Conservation (phyloP, 2,888 invertebrate species). For the Himalopsyche kuldschensis region DNA sequence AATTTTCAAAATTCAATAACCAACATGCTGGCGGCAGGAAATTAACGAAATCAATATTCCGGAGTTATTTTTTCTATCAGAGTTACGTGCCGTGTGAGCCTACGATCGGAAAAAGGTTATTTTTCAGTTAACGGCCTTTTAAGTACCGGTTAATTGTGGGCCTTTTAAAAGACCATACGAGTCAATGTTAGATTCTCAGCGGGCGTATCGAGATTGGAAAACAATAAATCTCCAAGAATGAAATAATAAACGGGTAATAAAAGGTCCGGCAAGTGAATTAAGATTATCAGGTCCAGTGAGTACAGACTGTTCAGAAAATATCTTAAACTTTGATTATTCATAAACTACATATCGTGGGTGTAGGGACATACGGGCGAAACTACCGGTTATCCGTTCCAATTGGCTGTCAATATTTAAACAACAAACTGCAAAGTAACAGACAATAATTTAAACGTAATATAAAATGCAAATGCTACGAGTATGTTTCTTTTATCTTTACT, state of each 20-base stretch:
- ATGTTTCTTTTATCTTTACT: too few relatives aligned
- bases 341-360: too few relatives aligned
- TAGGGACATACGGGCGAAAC: too few relatives aligned
- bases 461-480: too few relatives aligned
- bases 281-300: background rate
- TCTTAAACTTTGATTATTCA: background rate
- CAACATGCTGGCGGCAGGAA: background rate
- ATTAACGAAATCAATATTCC: background rate
- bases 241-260: background rate
- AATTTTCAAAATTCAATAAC: background rate
- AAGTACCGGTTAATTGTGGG: background rate
- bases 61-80: background rate
- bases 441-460: too few relatives aligned
- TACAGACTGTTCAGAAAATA: background rate
- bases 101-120: background rate
- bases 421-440: too few relatives aligned
- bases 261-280: background rate
- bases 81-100: background rate
- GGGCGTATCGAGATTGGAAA: background rate
- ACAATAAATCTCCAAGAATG: background rate
- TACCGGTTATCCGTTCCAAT: too few relatives aligned
- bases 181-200: background rate
- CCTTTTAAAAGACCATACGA: background rate
- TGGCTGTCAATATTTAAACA: too few relatives aligned
- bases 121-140: background rate